Evolutionary conservation across 1,140 invertebrate genomes (phyloP), one percentile per base, ranked within the genome.

Genomic region (Orussus abietinus): DNA sequence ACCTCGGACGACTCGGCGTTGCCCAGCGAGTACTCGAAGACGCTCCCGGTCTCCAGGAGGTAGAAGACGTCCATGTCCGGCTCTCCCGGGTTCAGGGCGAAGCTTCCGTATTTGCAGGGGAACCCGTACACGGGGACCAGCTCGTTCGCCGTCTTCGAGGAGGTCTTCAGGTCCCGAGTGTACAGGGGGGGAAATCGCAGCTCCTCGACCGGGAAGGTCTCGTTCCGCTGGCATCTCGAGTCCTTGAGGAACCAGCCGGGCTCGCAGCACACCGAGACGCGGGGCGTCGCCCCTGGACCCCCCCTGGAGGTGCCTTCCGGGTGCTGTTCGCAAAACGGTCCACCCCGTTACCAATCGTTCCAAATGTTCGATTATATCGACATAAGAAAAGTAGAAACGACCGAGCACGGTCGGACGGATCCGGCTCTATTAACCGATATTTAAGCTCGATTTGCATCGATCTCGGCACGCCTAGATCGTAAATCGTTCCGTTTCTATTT

Each of bases 41-140:
- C 38, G 0, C 44, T 51, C 10, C 68, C 69, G 17, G 64, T 62
- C 7, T 59, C 51, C 4, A 72, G 33, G 0, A 74, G 37, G 38
- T 66, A 57, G 40, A 51, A 66, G 2, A 46, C 28, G 4, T 69
- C 67, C 0, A 46, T 42, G 12, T 42, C n/a, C 14, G 57, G 53
- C n/a, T 12, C 3, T 0, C 43, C 29, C 1, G 59, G 47, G 28
- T 53, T 42, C 1, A 72, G 17, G 0, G 50, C 33, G 18, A 56
- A 69, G 15, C 61, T 61, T 2, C 18, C 39, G 12, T 9, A 3
- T 3, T 28, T 28, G 18, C 57, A 63, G 0, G 53, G 57, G 21
- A 52, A 49, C 2, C 42, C 46, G 21, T 54, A 54, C 1, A 49
- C 28, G 1, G 3, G 36, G 2, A 11, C 7, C 11, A 57, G 53